These are phyloP conservation scores for Anseranas semipalmata DNA, from an alignment of 2,113 vertebrate genomes.

Conservation along the genomic window DNA sequence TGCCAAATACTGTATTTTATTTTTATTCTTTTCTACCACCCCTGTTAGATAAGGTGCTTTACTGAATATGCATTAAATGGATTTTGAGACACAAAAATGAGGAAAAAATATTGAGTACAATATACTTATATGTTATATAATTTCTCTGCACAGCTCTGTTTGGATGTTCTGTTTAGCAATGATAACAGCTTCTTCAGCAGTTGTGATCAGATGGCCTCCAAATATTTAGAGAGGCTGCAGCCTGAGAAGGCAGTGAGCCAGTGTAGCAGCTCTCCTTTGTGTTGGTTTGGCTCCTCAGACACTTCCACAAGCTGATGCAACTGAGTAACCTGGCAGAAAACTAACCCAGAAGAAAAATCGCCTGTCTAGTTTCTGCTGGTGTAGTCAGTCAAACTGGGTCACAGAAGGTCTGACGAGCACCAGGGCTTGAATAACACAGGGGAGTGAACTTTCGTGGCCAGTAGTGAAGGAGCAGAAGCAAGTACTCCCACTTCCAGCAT, in stretches of 20 bases:
- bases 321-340: neutral
- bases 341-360: neutral
- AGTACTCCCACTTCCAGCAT: neutral
- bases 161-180: neutral
- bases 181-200: neutral
- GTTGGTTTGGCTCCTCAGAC: neutral
- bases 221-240: neutral
- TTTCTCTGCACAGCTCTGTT: neutral
- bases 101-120: neutral
- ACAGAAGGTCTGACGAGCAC: neutral
- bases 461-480: neutral
- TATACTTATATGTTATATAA: fast-evolving
- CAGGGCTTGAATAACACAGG: fast-evolving
- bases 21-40: neutral
- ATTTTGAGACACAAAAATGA: neutral
- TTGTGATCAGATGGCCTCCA: neutral
- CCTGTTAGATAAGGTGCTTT: neutral
- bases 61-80: neutral
- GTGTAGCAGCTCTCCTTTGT: neutral
- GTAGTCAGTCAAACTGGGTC: neutral
- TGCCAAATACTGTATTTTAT: neutral
- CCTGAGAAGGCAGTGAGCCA: neutral
- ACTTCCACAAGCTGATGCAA: neutral
- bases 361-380: neutral
- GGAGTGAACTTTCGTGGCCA: neutral